Percentiles rank a stretch among this genome's conserved stretches.
phyloP scores from a whole-genome alignment of 2,113 vertebrate genomes.

The Aegithalos caudatus region DNA sequence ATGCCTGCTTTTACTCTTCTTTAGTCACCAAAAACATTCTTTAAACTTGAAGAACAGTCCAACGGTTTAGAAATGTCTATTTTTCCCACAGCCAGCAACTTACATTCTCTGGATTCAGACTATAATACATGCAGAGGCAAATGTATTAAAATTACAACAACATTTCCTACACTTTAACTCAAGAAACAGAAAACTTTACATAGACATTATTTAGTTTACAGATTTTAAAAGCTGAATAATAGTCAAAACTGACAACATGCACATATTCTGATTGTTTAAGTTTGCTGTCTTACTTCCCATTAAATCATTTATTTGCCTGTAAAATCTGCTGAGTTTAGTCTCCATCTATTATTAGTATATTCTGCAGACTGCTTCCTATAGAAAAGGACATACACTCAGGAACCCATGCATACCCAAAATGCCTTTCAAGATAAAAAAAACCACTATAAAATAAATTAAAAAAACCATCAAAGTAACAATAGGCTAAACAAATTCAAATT shows the following conservation, averaged over 20 bases:
- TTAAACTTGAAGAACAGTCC: background rate
- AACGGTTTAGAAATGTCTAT: background rate
- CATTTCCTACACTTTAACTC: background rate
- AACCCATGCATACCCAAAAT: background rate
- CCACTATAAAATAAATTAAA: background rate
- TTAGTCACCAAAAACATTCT: background rate
- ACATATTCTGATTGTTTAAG: background rate
- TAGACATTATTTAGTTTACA: background rate
- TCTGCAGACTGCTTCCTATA: background rate
- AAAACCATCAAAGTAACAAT: background rate
- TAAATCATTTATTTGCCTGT: background rate
- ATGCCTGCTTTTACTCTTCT: background rate
- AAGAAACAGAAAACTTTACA: background rate
- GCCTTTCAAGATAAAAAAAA: background rate
- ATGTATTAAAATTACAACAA: background rate
- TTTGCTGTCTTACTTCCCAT: background rate
- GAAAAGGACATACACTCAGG: background rate
- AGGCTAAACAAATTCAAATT: background rate
- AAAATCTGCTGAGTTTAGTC: background rate
- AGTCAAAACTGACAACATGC: background rate
- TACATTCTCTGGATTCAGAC: background rate
- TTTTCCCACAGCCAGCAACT: background rate
- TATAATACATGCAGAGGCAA: background rate
- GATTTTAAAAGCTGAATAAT: background rate
- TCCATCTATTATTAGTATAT: background rate